Conservation (phyloP, 2,888 invertebrate genomes). For the Steinernema scapterisci region DNA sequence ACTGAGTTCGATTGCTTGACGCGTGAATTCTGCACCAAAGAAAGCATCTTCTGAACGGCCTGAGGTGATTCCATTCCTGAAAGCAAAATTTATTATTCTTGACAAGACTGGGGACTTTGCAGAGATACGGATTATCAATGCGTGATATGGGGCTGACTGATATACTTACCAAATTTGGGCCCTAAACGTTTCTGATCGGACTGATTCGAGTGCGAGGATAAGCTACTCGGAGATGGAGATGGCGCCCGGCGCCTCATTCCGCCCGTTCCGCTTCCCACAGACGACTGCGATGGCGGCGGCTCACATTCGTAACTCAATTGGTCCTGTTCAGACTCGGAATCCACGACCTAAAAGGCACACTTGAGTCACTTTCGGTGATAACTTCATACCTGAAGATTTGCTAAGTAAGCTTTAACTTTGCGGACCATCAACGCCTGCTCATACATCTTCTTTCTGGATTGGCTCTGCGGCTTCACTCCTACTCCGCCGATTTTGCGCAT, state of each 20-base stretch:
- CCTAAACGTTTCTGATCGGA: constrained; percentile 70
- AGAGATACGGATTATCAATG: background rate
- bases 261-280: constrained; percentile 10
- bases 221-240: constrained; percentile 81
- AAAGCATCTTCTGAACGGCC: constrained; percentile 90
- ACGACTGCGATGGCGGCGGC: constrained; percentile 56
- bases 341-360: constrained; percentile 76
- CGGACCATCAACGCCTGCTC: constrained; percentile 89
- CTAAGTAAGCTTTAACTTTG: constrained; percentile 91
- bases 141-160: no score
- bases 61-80: constrained; percentile 89
- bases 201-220: constrained; percentile 83
- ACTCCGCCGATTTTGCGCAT: constrained; percentile 50
- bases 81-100: background rate
- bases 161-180: constrained; percentile 36
- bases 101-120: background rate
- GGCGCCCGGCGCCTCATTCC: constrained; percentile 45
- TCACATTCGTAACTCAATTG: constrained; percentile 89
- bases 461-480: constrained; percentile 17
- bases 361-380: background rate
- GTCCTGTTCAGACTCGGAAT: constrained; percentile 81
- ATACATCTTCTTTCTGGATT: constrained; percentile 62
- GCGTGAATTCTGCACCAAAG: constrained; percentile 72
- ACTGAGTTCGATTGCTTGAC: constrained; percentile 35
- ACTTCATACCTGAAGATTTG: constrained; percentile 74